Conservation (phyloP, 2,113 vertebrate species). For the Cariama cristata region DNA sequence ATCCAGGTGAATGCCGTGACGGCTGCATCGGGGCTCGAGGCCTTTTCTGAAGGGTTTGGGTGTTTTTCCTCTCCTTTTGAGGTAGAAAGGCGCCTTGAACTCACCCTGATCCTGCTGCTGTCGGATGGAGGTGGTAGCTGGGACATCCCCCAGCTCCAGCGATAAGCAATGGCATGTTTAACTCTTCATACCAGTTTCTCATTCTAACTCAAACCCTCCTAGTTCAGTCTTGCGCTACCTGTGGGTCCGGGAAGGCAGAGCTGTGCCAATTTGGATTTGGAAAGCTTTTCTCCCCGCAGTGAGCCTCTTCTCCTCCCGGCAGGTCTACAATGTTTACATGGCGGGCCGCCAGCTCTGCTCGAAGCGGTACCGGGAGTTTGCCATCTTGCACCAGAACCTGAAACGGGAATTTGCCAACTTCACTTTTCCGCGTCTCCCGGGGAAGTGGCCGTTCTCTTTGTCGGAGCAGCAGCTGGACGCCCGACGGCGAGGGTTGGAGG, state of each 20-base stretch:
- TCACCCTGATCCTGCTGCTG: neutral
- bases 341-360: constrained; percentile 94
- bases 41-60: neutral
- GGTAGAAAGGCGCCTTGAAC: neutral
- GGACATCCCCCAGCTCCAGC: neutral
- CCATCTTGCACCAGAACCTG: constrained; percentile 95
- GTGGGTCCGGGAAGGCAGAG: neutral
- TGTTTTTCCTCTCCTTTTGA: neutral
- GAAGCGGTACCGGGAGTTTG: constrained; percentile 94
- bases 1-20: too few relatives aligned
- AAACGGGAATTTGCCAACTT: constrained; percentile 95
- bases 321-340: constrained; percentile 99
- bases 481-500: constrained; percentile 91
- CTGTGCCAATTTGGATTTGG: fast-evolving
- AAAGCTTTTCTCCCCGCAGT: too few relatives aligned
- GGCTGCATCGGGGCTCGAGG: neutral
- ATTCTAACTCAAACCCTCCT: neutral
- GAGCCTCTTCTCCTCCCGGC: neutral
- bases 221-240: neutral
- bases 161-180: neutral
- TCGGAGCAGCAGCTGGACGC: constrained; percentile 96
- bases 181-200: neutral
- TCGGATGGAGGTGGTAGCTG: neutral
- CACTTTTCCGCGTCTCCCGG: constrained; percentile 92
- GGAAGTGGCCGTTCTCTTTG: constrained; percentile 96